Evolutionary conservation across 2,113 vertebrate species (phyloP).

Genomic region (Engraulis encrasicolus): DNA sequence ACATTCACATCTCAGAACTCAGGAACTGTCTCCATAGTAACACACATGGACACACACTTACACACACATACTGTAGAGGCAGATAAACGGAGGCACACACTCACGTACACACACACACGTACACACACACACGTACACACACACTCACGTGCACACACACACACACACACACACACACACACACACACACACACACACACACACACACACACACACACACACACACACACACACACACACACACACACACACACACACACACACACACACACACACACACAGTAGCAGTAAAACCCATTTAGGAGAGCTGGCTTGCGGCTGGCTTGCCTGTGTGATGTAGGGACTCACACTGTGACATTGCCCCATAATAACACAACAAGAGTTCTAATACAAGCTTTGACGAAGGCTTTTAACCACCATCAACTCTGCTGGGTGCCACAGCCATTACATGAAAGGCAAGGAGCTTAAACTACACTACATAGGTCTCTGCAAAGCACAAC

Average conservation of each 20-base stretch:
- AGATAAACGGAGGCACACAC: too few relatives aligned
- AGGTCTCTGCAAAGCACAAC: neutral
- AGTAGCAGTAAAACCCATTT: neutral
- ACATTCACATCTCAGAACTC: neutral
- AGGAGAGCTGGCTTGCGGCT: neutral
- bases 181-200: neutral
- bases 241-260: neutral
- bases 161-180: neutral
- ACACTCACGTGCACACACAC: neutral
- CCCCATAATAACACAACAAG: neutral
- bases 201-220: neutral
- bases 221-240: neutral
- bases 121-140: neutral
- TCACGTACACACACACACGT: too few relatives aligned
- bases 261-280: neutral
- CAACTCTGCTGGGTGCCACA: constrained; percentile 34
- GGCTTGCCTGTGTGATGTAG: neutral
- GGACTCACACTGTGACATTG: neutral
- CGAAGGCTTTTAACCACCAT: constrained; percentile 34
- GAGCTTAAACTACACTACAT: constrained; percentile 17
- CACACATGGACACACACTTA: neutral
- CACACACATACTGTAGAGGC: neutral
- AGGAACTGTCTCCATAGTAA: neutral
- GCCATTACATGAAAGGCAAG: constrained; percentile 1
- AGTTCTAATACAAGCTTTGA: neutral